A percentile compares a stretch with the other conserved stretches of the same genome.
Conservation (phyloP, 30 jellyfish, hydroid and myxozoan genomes). For the Turritopsis rubra region DNA sequence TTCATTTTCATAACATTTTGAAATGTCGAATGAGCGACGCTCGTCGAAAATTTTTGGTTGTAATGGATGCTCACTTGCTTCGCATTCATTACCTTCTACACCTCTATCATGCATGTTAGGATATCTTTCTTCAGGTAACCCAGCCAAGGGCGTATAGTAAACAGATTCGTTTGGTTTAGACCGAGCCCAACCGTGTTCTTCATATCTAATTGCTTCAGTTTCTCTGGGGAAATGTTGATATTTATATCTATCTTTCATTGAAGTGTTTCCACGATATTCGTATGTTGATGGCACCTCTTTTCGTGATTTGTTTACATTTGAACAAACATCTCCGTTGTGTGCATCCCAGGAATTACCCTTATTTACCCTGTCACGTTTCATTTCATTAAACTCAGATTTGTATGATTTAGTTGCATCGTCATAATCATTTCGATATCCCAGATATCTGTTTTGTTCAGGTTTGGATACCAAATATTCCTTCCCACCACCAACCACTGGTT, state of each 20-base stretch:
- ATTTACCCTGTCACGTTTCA: neutral
- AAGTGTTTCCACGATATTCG: neutral
- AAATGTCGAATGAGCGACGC: neutral
- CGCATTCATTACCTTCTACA: neutral
- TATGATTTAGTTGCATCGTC: neutral
- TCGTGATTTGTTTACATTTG: neutral
- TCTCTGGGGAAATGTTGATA: neutral
- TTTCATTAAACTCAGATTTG: neutral
- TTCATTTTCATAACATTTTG: neutral
- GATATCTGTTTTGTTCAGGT: neutral
- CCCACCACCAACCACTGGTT: neutral
- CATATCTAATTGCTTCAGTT: neutral
- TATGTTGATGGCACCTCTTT: neutral
- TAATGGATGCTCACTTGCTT: neutral
- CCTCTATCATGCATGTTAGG: neutral
- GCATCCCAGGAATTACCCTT: neutral
- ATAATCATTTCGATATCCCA: neutral
- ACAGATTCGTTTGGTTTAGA: neutral
- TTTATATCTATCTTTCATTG: neutral
- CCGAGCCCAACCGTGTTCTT: neutral
- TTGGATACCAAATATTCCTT: neutral
- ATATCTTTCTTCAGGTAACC: neutral
- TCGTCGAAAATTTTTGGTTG: neutral
- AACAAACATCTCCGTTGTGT: neutral
- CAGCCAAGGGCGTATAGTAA: neutral